These are phyloP conservation scores for Lutjanus argentimaculatus DNA, from an alignment of 2,797 vertebrate species.

Conservation along the genomic window DNA sequence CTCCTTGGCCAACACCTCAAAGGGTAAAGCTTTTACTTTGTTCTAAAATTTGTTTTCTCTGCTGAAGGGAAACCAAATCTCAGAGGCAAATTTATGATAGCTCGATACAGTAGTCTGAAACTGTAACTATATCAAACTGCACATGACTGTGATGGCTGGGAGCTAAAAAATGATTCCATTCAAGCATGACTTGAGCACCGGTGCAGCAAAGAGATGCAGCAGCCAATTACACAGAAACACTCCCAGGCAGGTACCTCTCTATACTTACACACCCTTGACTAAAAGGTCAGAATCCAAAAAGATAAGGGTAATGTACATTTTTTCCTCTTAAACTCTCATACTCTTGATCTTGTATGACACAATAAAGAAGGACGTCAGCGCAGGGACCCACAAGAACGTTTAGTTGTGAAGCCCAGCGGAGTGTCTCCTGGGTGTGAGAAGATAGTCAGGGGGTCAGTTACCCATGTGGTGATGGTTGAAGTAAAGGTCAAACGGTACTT, in stretches of 20 bases:
- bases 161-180: neutral
- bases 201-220: constrained; percentile 1
- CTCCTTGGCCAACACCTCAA: constrained; percentile 70
- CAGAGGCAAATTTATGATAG: constrained; percentile 26
- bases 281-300: constrained; percentile 3
- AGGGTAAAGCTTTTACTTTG: constrained; percentile 48
- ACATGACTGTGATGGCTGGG: neutral
- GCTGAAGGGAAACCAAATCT: constrained; percentile 40
- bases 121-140: constrained; percentile 8
- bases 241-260: neutral
- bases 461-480: constrained; percentile 13
- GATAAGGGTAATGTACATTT: neutral
- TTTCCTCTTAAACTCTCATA: neutral
- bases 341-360: neutral
- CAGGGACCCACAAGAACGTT: constrained; percentile 10
- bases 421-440: constrained; percentile 22
- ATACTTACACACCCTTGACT: neutral
- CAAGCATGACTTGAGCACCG: neutral
- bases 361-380: neutral
- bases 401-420: neutral
- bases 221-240: constrained; percentile 6
- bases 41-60: constrained; percentile 48
- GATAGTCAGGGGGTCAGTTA: constrained; percentile 37
- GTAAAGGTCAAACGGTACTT: constrained; percentile 30
- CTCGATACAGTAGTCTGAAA: neutral